phyloP scores from a whole-genome alignment of 2,888 invertebrate genomes.

The Caradrina clavipalpis region DNA sequence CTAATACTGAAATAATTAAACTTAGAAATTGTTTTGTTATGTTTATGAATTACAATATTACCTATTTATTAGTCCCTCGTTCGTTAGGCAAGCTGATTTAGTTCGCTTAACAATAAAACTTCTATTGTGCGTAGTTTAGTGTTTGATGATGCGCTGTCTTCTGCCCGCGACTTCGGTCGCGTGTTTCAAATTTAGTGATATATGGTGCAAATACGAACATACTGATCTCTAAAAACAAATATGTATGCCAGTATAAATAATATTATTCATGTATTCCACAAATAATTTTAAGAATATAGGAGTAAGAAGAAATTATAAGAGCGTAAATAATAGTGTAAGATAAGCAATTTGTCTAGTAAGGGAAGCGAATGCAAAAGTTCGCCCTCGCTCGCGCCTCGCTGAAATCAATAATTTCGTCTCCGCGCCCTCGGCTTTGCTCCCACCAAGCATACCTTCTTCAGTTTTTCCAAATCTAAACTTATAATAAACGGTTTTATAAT shows the following conservation, averaged over 20 bases:
- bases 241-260: background rate
- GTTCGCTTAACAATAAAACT: too few species aligned
- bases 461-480: constrained; percentile 53
- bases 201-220: background rate
- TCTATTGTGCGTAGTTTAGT: too few species aligned
- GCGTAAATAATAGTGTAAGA: constrained; percentile 72
- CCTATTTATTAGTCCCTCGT: too few species aligned
- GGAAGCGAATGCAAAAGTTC: constrained; percentile 84
- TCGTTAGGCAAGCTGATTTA: too few species aligned
- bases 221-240: background rate
- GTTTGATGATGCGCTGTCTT: too few species aligned
- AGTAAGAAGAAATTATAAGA: constrained; percentile 41
- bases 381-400: constrained; percentile 74
- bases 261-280: constrained; percentile 18
- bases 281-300: constrained; percentile 37
- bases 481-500: constrained; percentile 31
- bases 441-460: constrained; percentile 34
- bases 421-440: constrained; percentile 62
- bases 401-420: constrained; percentile 88
- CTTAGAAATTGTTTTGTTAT: background rate
- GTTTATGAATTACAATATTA: background rate
- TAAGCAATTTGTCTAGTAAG: constrained; percentile 78
- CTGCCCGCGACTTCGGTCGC: too few species aligned
- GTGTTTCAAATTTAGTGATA: too few species aligned
- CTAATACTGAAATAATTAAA: too few species aligned